These are phyloP conservation scores for Triops longicaudatus DNA, from an alignment of 1,140 invertebrate genomes.

Conservation along the genomic window DNA sequence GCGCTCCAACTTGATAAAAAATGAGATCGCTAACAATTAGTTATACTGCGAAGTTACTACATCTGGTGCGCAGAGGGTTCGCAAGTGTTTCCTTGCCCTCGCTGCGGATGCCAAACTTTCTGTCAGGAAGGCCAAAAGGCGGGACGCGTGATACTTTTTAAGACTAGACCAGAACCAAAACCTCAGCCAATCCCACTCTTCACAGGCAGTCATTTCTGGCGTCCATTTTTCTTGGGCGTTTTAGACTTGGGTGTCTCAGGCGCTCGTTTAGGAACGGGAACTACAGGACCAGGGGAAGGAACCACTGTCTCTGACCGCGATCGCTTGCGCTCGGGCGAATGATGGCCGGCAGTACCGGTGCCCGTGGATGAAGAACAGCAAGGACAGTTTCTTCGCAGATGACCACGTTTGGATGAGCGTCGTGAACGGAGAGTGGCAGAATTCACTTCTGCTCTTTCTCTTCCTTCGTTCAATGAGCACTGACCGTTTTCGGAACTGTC, in stretches of 20 bases:
- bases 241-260: background rate
- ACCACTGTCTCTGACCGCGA: background rate
- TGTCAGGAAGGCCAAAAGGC: background rate
- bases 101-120: background rate
- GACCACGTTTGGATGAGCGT: constrained; percentile 43
- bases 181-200: background rate
- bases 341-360: background rate
- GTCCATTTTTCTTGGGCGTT: background rate
- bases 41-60: background rate
- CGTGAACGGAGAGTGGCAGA: constrained; percentile 35
- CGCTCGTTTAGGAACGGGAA: background rate
- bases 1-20: background rate
- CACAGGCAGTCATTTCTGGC: background rate
- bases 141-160: background rate
- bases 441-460: background rate
- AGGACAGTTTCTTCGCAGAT: constrained; percentile 46
- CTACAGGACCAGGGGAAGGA: background rate
- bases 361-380: constrained; percentile 42
- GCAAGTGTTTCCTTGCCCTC: background rate
- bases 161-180: background rate
- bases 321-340: constrained; percentile 20
- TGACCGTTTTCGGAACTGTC: background rate
- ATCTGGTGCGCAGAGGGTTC: background rate
- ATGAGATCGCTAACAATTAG: constrained; percentile 8
- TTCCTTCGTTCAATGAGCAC: background rate